Percentiles rank a stretch among this genome's conserved stretches.
These are phyloP conservation scores for Drosophila serrata DNA, from an alignment of 1,140 invertebrate species.

Conservation along the genomic window DNA sequence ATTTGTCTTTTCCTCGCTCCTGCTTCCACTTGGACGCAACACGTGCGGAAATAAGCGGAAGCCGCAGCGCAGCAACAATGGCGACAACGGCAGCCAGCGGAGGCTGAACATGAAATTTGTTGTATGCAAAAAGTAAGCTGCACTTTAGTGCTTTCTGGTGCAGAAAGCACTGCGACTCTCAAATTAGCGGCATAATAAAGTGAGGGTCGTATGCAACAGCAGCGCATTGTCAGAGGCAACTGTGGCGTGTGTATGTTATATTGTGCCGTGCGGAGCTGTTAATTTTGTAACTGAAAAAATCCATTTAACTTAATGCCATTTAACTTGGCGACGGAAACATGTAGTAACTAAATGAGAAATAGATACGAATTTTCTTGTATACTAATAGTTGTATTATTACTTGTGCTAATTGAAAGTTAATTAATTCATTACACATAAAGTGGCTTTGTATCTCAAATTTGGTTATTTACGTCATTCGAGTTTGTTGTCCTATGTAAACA, in stretches of 20 bases:
- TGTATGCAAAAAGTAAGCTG: constrained; percentile 72
- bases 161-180: constrained; percentile 65
- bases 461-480: not conserved
- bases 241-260: constrained; percentile 10
- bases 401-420: not conserved
- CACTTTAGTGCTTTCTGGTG: constrained; percentile 71
- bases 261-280: constrained; percentile 2
- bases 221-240: constrained; percentile 16
- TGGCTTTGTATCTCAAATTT: not conserved
- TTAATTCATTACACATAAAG: not conserved
- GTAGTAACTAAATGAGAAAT: not conserved
- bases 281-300: constrained; percentile 6
- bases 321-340: not conserved
- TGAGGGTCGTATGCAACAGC: constrained; percentile 13
- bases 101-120: constrained; percentile 57
- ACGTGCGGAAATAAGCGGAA: constrained; percentile 53
- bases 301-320: not conserved
- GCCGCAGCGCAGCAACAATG: constrained; percentile 37
- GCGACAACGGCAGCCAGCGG: constrained; percentile 18
- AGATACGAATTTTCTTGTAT: not conserved
- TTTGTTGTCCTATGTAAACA: not conserved
- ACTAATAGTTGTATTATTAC: not conserved
- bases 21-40: constrained; percentile 46
- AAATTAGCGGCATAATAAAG: constrained; percentile 73
- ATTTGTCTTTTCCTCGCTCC: constrained; percentile 57